Conservation (phyloP, 1,140 invertebrate species). For the Cylas formicarius region DNA sequence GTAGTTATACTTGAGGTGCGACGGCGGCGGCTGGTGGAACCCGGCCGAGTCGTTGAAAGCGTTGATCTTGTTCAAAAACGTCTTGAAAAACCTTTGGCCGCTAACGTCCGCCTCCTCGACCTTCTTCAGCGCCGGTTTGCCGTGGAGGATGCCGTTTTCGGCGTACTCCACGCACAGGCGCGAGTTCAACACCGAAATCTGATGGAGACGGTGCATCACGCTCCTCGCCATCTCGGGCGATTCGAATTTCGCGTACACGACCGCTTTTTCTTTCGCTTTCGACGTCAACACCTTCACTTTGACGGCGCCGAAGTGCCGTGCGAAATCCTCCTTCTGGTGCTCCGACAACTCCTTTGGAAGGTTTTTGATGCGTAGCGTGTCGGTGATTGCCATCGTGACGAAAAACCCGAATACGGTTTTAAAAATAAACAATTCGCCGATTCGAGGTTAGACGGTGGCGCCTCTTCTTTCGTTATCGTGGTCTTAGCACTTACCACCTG, state of each 20-base stretch:
- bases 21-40: conserved; percentile 64
- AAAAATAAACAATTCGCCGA: too few relatives aligned
- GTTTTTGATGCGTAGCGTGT: conserved; percentile 37
- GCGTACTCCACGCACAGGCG: conserved; percentile 58
- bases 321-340: conserved; percentile 38
- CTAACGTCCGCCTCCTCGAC: conserved; percentile 28
- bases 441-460: too few relatives aligned
- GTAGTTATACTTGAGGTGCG: conserved; percentile 67
- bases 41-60: conserved; percentile 57
- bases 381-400: conserved; percentile 38
- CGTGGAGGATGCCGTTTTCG: conserved; percentile 35
- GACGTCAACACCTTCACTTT: conserved; percentile 39
- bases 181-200: conserved; percentile 53
- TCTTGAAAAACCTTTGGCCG: conserved; percentile 48
- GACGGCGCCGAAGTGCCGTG: conserved; percentile 38
- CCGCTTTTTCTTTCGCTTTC: conserved; percentile 30
- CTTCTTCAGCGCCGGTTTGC: conserved; percentile 27
- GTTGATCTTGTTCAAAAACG: conserved; percentile 61
- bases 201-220: conserved; percentile 56
- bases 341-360: conserved; percentile 37
- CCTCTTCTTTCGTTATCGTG: too few relatives aligned
- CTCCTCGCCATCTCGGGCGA: conserved; percentile 48
- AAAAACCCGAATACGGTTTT: too few relatives aligned
- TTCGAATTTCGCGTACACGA: conserved; percentile 50
- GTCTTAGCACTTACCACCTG: too few relatives aligned